These are phyloP conservation scores for Rhorus exstirpatorius DNA, from an alignment of 2,888 invertebrate species.

Conservation along the genomic window DNA sequence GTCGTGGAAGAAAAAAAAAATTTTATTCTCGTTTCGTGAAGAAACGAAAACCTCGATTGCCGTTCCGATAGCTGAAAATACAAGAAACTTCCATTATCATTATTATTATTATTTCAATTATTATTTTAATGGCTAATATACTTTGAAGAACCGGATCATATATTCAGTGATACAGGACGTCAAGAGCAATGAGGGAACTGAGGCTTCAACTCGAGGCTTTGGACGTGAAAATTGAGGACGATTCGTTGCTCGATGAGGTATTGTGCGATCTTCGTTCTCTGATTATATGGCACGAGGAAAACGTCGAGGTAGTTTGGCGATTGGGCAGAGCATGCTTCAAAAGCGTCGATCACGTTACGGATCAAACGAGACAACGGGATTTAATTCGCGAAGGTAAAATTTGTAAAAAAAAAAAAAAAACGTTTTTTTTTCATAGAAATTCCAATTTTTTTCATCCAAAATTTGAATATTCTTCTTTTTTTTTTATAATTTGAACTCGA, in stretches of 20 bases:
- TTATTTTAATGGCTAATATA: constrained; percentile 66
- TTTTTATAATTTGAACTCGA: constrained; percentile 9
- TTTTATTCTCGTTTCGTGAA: constrained; percentile 11
- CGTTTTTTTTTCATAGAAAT: not conserved
- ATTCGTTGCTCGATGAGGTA: constrained; percentile 71
- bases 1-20: too few relatives aligned
- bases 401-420: not conserved
- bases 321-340: constrained; percentile 81
- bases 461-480: constrained; percentile 6
- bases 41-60: too few relatives aligned
- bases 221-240: constrained; percentile 75
- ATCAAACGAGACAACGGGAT: constrained; percentile 72
- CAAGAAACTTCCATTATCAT: too few relatives aligned
- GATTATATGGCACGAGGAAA: constrained; percentile 76
- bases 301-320: constrained; percentile 83
- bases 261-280: constrained; percentile 78
- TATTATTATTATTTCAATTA: constrained; percentile 47
- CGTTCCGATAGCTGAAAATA: too few relatives aligned
- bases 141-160: constrained; percentile 81
- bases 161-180: constrained; percentile 82
- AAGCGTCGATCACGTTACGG: constrained; percentile 72
- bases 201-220: constrained; percentile 75
- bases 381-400: constrained; percentile 80
- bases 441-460: not conserved
- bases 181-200: constrained; percentile 77